These are phyloP conservation scores for Baryphthengus martii DNA, from an alignment of 2,113 vertebrate genomes.

Conservation along the genomic window DNA sequence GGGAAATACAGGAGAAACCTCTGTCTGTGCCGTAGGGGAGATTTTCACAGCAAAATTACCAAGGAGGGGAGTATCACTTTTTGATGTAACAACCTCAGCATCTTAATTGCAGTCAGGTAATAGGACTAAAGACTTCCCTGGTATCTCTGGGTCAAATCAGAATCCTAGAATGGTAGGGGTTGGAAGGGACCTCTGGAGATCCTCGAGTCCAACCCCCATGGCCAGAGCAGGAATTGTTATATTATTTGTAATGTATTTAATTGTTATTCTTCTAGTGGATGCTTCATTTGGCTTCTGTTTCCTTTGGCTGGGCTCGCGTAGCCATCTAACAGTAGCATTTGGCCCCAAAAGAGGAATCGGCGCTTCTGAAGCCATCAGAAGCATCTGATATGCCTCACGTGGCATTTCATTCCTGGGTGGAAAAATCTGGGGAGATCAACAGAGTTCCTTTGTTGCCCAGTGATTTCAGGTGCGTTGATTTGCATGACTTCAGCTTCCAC, in stretches of 20 bases:
- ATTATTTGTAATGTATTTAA: too few species aligned
- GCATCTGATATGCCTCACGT: not conserved
- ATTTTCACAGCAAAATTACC: not conserved
- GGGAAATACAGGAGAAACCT: not conserved
- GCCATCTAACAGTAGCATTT: not conserved
- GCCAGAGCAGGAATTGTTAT: too few species aligned
- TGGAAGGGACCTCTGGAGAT: too few species aligned
- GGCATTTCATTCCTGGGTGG: not conserved
- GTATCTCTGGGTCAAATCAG: not conserved
- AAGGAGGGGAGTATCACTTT: not conserved
- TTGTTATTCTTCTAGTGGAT: not conserved
- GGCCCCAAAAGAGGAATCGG: not conserved
- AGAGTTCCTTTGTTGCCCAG: slow-evolving; percentile 11
- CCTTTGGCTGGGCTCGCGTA: not conserved
- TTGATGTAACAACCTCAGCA: not conserved
- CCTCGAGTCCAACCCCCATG: too few species aligned
- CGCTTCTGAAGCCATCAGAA: not conserved
- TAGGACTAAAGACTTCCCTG: not conserved
- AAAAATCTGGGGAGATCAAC: slow-evolving; percentile 35
- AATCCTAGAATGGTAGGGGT: too few species aligned
- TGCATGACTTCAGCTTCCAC: slow-evolving; percentile 29
- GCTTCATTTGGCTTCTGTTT: not conserved
- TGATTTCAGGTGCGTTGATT: slow-evolving; percentile 45
- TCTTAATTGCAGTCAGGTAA: not conserved
- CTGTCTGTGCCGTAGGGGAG: not conserved